phyloP scores from a whole-genome alignment of 2,888 invertebrate genomes.

The Dicyrtomina minuta region DNA sequence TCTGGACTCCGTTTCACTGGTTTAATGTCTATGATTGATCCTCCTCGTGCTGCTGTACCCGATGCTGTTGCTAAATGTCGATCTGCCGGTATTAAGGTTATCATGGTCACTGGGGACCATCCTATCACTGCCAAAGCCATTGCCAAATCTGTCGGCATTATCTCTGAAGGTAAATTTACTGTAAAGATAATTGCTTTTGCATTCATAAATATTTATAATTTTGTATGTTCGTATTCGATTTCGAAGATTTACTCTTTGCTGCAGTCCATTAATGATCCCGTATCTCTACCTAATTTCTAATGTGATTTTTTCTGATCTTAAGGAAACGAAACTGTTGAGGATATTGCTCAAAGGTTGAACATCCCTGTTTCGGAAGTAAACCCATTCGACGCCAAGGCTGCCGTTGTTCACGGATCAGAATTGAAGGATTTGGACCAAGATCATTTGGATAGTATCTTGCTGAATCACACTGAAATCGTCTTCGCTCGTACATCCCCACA shows the following conservation, averaged over 20 bases:
- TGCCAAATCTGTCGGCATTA: conserved; percentile 72
- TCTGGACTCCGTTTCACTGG: conserved; percentile 66
- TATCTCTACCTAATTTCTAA: background rate
- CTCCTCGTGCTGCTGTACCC: conserved; percentile 68
- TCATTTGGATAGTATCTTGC: conserved; percentile 55
- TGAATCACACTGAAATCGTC: conserved; percentile 60
- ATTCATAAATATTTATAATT: too few relatives aligned
- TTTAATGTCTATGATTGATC: conserved; percentile 72
- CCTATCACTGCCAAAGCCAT: conserved; percentile 77
- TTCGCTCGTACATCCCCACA: conserved; percentile 62
- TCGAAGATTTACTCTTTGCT: background rate
- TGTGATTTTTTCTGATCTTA: background rate
- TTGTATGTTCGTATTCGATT: too few relatives aligned
- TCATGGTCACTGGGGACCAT: conserved; percentile 81
- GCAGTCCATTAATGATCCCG: background rate
- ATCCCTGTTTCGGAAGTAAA: conserved; percentile 58
- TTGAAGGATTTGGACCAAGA: conserved; percentile 56
- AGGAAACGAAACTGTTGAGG: conserved; percentile 58
- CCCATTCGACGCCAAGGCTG: conserved; percentile 56
- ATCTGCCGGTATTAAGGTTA: conserved; percentile 74
- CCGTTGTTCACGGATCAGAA: conserved; percentile 57
- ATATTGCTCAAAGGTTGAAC: conserved; percentile 59
- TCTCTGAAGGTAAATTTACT: conserved; percentile 60
- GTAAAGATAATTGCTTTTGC: background rate
- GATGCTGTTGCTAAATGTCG: conserved; percentile 71